Evolutionary conservation across 2,888 invertebrate genomes (phyloP).

Genomic region (Drosophila basisetae): DNA sequence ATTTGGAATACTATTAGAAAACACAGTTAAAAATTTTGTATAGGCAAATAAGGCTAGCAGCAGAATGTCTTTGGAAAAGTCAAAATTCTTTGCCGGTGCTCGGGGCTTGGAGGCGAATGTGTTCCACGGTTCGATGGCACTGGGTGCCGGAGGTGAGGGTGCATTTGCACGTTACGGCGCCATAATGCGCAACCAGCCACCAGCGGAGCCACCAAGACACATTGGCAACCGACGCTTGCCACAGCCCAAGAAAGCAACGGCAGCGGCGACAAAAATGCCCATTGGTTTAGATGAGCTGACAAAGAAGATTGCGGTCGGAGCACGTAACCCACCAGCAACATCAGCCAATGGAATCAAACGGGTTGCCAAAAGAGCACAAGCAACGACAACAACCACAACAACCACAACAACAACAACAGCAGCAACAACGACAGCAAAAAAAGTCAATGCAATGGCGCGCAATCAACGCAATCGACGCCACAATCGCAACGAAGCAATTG

Average conservation of each 20-base stretch:
- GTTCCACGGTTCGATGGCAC: slow-evolving; percentile 6
- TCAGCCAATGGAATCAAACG: not conserved
- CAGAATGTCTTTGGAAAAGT: slow-evolving; percentile 56
- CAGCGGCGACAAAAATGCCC: not conserved
- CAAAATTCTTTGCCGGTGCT: slow-evolving; percentile 44
- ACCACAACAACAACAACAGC: not conserved
- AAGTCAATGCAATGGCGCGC: not conserved
- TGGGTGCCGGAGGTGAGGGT: slow-evolving; percentile 40
- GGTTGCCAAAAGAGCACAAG: not conserved
- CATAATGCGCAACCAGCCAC: slow-evolving; percentile 2
- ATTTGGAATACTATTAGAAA: slow-evolving; percentile 23
- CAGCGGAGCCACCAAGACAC: not conserved
- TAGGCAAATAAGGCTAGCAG: slow-evolving; percentile 6
- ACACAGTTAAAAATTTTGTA: slow-evolving; percentile 18
- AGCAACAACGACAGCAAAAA: slow-evolving; percentile 3
- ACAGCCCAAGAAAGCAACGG: not conserved
- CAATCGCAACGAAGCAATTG: not conserved
- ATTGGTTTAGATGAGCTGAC: not conserved
- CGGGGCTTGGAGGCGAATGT: slow-evolving; percentile 9
- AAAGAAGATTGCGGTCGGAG: not conserved
- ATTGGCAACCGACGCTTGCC: not conserved
- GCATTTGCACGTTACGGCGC: not conserved
- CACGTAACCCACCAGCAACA: not conserved
- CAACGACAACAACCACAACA: not conserved
- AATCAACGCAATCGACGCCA: not conserved